Conservation (phyloP, 37 sponge, comb jelly and placozoan genomes). For the Petrosia ficiformis region DNA sequence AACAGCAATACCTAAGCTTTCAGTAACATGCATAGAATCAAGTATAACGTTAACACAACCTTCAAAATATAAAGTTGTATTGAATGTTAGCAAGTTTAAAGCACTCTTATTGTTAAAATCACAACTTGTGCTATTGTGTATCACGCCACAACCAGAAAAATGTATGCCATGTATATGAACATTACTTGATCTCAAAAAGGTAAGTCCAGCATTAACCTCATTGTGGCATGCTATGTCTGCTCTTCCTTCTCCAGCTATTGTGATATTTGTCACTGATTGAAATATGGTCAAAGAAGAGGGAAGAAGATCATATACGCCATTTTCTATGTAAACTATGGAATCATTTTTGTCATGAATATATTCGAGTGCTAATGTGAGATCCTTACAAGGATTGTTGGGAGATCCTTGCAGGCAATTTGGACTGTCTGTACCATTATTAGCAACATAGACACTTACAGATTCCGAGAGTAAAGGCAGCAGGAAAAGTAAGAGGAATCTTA, state of each 20-base stretch:
- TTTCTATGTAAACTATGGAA: neutral
- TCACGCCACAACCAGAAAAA: neutral
- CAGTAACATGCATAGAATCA: neutral
- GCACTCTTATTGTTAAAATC: neutral
- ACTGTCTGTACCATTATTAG: too few relatives aligned
- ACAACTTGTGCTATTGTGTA: neutral
- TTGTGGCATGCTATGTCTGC: neutral
- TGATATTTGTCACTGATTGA: neutral
- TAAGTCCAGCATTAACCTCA: neutral
- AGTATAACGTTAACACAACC: neutral
- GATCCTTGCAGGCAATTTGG: too few relatives aligned
- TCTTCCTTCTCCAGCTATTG: neutral
- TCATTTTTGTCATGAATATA: neutral
- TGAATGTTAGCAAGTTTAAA: neutral
- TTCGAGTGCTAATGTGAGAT: neutral
- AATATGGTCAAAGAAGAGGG: neutral
- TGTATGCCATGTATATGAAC: neutral
- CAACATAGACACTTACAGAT: too few relatives aligned
- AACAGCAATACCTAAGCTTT: constrained; percentile 3
- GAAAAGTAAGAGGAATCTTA: too few relatives aligned
- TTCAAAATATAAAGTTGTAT: neutral
- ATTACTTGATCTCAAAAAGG: neutral
- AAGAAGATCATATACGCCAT: neutral
- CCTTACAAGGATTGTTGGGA: neutral
- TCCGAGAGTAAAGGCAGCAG: too few relatives aligned